phyloP scores from a whole-genome alignment of 1,140 invertebrate genomes.

The Antheraea pernyi region DNA sequence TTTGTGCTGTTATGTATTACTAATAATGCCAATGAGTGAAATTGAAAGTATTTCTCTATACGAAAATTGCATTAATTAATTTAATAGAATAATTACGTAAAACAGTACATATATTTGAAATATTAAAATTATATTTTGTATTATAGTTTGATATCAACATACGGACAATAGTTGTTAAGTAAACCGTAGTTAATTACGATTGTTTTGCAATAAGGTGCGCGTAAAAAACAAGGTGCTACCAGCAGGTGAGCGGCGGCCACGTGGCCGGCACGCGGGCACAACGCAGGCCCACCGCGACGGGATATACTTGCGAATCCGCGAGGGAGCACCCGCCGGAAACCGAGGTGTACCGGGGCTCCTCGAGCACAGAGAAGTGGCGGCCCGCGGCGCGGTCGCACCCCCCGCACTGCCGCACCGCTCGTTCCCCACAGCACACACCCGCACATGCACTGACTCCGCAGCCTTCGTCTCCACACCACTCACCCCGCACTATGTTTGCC shows the following conservation, averaged over 20 bases:
- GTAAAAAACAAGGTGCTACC: constrained; percentile 52
- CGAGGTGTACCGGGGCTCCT: constrained; percentile 74
- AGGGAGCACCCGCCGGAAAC: constrained; percentile 74
- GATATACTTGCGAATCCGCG: constrained; percentile 62
- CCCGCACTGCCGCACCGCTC: constrained; percentile 43
- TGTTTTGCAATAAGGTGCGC: constrained; percentile 54
- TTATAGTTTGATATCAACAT: neutral
- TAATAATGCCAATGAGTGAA: neutral
- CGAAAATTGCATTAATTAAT: neutral
- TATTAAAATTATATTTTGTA: too few species aligned
- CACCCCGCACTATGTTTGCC: constrained; percentile 78
- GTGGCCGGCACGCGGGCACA: constrained; percentile 64
- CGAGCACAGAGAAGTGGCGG: constrained; percentile 73
- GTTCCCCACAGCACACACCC: constrained; percentile 36
- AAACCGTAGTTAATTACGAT: constrained; percentile 42
- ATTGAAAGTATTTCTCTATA: neutral
- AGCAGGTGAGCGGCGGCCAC: constrained; percentile 54
- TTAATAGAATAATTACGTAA: neutral
- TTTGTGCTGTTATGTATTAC: neutral
- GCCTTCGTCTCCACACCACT: constrained; percentile 76
- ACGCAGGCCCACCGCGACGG: constrained; percentile 44
- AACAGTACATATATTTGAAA: too few species aligned
- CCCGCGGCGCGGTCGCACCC: constrained; percentile 54
- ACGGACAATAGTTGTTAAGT: neutral
- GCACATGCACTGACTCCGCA: constrained; percentile 63